Base-by-base conservation (phyloP, 2,113 vertebrate species). In the Oophaga pumilio region DNA sequence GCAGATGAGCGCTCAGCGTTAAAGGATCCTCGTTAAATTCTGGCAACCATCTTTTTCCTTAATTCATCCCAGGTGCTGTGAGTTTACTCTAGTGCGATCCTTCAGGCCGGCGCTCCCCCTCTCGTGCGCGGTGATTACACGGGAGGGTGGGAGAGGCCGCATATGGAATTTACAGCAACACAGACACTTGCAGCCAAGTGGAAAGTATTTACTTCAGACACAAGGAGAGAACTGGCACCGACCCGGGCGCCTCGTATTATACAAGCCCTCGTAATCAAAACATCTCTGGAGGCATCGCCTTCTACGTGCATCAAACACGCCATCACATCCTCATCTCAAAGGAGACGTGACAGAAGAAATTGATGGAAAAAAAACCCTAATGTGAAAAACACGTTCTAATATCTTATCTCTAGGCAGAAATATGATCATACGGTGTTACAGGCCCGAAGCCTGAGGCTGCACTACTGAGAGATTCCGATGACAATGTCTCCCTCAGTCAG, bases 201-300 rank as follows among this genome's bases (percentile, higher is more conserved):
- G 85, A 86, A 86, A 86, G 59, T 86, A 77, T 78, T 77, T 49
- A 53, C 57, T 66, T 78, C 59, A 26, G 62, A 77, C 73, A 85
- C 81, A 74, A 73, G 76, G 24, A 50, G 43, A 74, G 68, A 33
- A 4, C 84, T 85, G 84, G 84, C 84, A 85, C 71, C 8, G 69
- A 56, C 22, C 22, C 28, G 50, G 50, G 62, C 33, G 79, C 68
- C 43, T 57, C 82, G 53, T 57, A 84, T 62, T 60, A 85, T 85
- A 85, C 71, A 85, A 76, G 2, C 69, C 17, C 11, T 5, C 2
- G 83, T 85, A 60, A 85, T 85, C 49, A 85, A 73, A 62, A 60
- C 81, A 83, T 68, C 49, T 52, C 59, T 15, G 22, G 26, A 17
- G 79, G 10, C 49, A 8, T 50, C 22, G 11, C 43, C 20, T 20